phyloP scores from a whole-genome alignment of 2,113 vertebrate genomes.

The Alectura lathami region DNA sequence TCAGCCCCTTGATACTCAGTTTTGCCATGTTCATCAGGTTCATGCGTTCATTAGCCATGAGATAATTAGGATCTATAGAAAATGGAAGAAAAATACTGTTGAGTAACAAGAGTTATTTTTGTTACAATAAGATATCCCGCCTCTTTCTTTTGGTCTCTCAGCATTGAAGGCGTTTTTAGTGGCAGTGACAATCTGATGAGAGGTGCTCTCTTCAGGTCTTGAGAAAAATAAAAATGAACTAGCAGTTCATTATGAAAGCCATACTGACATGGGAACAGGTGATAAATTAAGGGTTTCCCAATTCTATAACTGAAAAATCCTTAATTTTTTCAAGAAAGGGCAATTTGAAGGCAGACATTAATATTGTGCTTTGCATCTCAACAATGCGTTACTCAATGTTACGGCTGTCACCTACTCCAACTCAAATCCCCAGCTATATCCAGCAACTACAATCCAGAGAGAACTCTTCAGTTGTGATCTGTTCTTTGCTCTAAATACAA shows the following conservation, averaged over 20 bases:
- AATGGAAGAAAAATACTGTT: neutral
- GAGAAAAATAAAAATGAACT: neutral
- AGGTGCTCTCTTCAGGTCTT: neutral
- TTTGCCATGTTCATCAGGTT: conserved; percentile 99
- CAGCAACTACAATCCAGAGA: fast-evolving
- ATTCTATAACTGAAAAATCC: neutral
- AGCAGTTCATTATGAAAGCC: neutral
- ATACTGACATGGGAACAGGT: fast-evolving
- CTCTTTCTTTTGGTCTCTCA: neutral
- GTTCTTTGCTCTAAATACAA: neutral
- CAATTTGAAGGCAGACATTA: neutral
- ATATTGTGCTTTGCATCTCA: neutral
- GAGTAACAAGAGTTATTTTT: neutral
- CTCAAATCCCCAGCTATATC: neutral
- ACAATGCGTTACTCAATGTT: fast-evolving
- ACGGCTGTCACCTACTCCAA: fast-evolving
- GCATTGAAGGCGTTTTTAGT: neutral
- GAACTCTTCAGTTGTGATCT: neutral
- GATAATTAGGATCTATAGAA: conserved; percentile 92
- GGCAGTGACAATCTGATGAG: neutral
- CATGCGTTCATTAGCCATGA: conserved; percentile 96
- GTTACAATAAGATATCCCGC: neutral
- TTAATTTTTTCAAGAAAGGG: neutral
- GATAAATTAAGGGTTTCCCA: neutral
- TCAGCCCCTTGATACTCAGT: conserved; percentile 96